A percentile compares a stretch with the other conserved stretches of the same genome.
Evolutionary conservation across 2,888 invertebrate genomes (phyloP).

Genomic region (Graphium colonna): DNA sequence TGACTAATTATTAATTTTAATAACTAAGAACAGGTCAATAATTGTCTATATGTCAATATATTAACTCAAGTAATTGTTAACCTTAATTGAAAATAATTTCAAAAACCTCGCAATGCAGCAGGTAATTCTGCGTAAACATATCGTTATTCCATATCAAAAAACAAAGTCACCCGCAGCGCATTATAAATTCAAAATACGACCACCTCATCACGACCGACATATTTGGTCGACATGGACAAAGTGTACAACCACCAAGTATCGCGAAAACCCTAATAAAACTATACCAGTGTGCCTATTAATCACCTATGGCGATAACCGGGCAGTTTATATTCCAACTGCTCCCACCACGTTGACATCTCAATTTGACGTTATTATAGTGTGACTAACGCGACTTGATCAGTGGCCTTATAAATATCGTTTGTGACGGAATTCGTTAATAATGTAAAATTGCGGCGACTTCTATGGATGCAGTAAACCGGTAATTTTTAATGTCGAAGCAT

Average conservation of each 20-base stretch:
- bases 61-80: not conserved
- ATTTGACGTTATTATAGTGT: constrained; percentile 49
- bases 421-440: constrained; percentile 5
- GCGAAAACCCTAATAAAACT: constrained; percentile 60
- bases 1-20: not conserved
- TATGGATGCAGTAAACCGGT: constrained; percentile 11
- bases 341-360: constrained; percentile 62
- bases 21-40: not conserved
- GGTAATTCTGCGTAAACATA: too few relatives aligned
- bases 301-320: constrained; percentile 55
- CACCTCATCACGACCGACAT: constrained; percentile 2
- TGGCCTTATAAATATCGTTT: constrained; percentile 26
- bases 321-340: constrained; percentile 64
- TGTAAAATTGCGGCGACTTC: constrained; percentile 14
- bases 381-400: constrained; percentile 29
- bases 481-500: constrained; percentile 5
- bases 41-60: not conserved
- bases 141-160: too few relatives aligned
- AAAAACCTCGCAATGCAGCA: not conserved
- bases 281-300: too few relatives aligned
- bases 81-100: not conserved
- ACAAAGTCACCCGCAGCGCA: too few relatives aligned
- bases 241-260: too few relatives aligned
- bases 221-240: constrained; percentile 7
- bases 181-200: not conserved